Conservation (phyloP, 2,888 invertebrate species). For the Caenorhabditis sp. region DNA sequence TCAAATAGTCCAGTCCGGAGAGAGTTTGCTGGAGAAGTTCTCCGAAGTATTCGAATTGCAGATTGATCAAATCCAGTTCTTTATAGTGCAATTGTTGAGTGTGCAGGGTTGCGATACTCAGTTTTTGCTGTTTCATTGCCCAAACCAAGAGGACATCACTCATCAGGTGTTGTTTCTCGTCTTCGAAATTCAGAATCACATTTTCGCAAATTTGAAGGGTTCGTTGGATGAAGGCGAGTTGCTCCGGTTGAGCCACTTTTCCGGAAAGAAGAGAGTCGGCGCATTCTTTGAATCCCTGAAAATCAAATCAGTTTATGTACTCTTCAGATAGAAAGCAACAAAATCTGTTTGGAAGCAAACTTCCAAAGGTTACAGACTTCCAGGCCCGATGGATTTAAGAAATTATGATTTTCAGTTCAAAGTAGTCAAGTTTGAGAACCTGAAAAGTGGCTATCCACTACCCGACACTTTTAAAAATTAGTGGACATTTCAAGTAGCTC, state of each 20-base stretch:
- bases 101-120: conserved; percentile 80
- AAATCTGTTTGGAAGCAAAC: too few relatives aligned
- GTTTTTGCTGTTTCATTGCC: conserved; percentile 82
- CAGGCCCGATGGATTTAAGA: too few relatives aligned
- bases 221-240: conserved; percentile 71
- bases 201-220: conserved; percentile 74
- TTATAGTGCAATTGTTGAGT: conserved; percentile 82
- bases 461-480: too few relatives aligned
- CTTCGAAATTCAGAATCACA: conserved; percentile 77
- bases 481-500: too few relatives aligned
- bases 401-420: too few relatives aligned
- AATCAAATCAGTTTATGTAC: too few relatives aligned
- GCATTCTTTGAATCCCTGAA: conserved; percentile 81
- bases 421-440: too few relatives aligned
- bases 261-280: conserved; percentile 79
- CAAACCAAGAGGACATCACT: conserved; percentile 81
- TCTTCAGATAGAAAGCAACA: too few relatives aligned
- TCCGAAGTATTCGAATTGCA: conserved; percentile 83
- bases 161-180: conserved; percentile 82
- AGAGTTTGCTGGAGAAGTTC: conserved; percentile 82
- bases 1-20: conserved; percentile 78
- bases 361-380: too few relatives aligned
- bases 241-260: conserved; percentile 73
- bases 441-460: too few relatives aligned
- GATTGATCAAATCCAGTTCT: conserved; percentile 78